Percentiles rank a stretch among this genome's conserved stretches.
phyloP scores from a whole-genome alignment of 2,113 vertebrate species.

The Grallaria varia region DNA sequence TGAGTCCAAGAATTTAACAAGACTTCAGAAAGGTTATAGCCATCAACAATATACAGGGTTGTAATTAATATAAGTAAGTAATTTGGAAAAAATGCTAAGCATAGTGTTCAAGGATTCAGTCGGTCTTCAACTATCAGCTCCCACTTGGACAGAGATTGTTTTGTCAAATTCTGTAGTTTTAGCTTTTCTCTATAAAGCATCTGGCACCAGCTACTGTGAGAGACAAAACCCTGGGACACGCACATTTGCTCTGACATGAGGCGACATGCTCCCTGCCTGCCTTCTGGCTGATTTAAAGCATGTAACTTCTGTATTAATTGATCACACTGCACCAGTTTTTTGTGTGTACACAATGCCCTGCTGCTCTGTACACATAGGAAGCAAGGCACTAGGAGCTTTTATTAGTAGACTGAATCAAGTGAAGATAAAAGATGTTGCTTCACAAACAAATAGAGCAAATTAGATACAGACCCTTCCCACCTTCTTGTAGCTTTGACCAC shows the following conservation, averaged over 20 bases:
- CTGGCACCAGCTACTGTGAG: background rate
- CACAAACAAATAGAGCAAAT: background rate
- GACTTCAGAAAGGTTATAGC: background rate
- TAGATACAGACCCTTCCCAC: background rate
- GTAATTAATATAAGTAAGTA: background rate
- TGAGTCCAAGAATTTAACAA: conserved; percentile 12
- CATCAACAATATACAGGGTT: background rate
- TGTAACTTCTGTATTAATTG: background rate
- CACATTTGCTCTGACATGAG: background rate
- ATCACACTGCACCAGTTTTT: background rate
- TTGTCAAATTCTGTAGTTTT: background rate
- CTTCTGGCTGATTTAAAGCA: background rate
- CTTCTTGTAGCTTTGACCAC: background rate
- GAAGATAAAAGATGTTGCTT: background rate
- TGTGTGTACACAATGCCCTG: fast-evolving
- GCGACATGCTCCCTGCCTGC: background rate
- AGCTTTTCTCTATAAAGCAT: background rate
- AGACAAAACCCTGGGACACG: background rate
- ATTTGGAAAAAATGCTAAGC: background rate
- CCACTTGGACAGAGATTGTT: background rate
- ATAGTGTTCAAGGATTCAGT: background rate
- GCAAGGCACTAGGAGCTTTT: background rate
- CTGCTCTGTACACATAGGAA: background rate
- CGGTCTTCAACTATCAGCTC: background rate
- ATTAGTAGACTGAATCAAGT: background rate